A percentile compares a stretch with the other conserved stretches of the same genome.
Conservation (phyloP, 2,113 vertebrate genomes). For the Arvicanthis niloticus region DNA sequence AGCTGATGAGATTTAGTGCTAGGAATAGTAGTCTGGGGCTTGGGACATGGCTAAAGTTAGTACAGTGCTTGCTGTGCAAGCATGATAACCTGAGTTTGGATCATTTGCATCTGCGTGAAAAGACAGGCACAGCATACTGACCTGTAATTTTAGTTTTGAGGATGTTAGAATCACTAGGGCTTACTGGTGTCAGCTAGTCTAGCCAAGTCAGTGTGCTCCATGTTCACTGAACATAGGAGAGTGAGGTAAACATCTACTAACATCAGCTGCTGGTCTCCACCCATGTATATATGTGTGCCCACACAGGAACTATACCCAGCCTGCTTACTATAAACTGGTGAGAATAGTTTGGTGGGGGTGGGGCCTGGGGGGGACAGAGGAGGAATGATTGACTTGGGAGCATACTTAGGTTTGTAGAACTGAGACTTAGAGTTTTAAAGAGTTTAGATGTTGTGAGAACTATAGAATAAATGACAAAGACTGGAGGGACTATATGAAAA, state of each 20-base stretch:
- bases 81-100: background rate
- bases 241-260: background rate
- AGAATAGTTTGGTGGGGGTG: background rate
- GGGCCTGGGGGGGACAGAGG: too few species aligned
- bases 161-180: background rate
- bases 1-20: background rate
- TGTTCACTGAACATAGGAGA: background rate
- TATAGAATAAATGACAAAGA: constrained; percentile 1
- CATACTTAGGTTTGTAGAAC: constrained; percentile 11
- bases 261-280: background rate
- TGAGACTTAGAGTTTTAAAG: constrained; percentile 42
- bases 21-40: background rate
- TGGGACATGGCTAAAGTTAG: background rate
- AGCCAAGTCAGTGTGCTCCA: background rate
- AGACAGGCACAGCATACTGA: background rate
- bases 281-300: background rate
- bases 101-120: background rate
- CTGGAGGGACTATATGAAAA: background rate
- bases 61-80: background rate
- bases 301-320: too few species aligned
- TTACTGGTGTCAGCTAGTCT: background rate
- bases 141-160: background rate
- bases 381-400: background rate
- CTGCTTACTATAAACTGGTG: constrained; percentile 4
- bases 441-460: constrained; percentile 11